These are phyloP conservation scores for Sialis lutaria DNA, from an alignment of 2,888 invertebrate genomes.

Conservation along the genomic window DNA sequence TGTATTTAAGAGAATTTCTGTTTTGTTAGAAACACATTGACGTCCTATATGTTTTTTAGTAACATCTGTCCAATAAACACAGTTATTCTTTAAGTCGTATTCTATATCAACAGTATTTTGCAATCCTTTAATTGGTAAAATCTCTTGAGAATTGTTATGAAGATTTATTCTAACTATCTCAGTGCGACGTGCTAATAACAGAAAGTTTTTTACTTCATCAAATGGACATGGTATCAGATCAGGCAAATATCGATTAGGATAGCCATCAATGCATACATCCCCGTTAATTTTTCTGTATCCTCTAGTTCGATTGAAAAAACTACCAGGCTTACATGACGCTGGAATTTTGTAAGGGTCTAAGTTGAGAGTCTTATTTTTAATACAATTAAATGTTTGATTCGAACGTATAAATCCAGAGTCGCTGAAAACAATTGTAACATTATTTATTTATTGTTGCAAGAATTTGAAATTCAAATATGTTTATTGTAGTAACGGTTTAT, in stretches of 20 bases:
- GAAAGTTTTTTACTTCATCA: slow-evolving; percentile 51
- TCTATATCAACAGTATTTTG: slow-evolving; percentile 41
- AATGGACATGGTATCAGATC: slow-evolving; percentile 52
- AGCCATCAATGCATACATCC: slow-evolving; percentile 58
- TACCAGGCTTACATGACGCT: slow-evolving; percentile 45
- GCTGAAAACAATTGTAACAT: slow-evolving; percentile 4
- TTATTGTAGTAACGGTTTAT: too few species aligned
- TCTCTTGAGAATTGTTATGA: slow-evolving; percentile 35
- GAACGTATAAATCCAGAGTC: slow-evolving; percentile 57
- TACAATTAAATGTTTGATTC: slow-evolving; percentile 41
- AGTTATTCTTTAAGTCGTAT: slow-evolving; percentile 68
- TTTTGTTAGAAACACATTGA: slow-evolving; percentile 54
- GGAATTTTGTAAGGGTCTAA: slow-evolving; percentile 54
- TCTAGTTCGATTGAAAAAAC: slow-evolving; percentile 61
- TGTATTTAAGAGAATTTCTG: slow-evolving; percentile 54
- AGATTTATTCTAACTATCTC: slow-evolving; percentile 57
- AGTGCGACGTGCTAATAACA: slow-evolving; percentile 61
- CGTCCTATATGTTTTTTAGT: slow-evolving; percentile 59
- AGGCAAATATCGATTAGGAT: slow-evolving; percentile 50
- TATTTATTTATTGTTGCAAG: too few species aligned
- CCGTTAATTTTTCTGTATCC: slow-evolving; percentile 76
- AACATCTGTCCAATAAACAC: slow-evolving; percentile 80
- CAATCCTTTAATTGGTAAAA: slow-evolving; percentile 51
- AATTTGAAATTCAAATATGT: too few species aligned
- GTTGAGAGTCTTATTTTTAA: slow-evolving; percentile 37